These are phyloP conservation scores for Eurystomus glaucurus DNA, from an alignment of 2,797 vertebrate genomes.

Conservation along the genomic window DNA sequence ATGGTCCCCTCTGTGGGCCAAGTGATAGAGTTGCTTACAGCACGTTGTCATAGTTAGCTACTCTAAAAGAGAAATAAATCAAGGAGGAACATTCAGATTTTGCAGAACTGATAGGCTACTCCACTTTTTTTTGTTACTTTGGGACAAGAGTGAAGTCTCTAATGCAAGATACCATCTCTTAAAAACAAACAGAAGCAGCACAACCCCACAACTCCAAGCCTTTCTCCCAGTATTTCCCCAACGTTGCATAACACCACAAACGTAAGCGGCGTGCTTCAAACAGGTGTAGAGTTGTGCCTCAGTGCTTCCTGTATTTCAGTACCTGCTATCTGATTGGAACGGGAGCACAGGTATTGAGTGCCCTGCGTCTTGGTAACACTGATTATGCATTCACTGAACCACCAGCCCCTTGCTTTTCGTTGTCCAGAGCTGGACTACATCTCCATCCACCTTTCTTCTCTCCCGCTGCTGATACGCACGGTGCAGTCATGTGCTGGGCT, in stretches of 20 bases:
- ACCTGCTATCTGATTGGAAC: constrained; percentile 57
- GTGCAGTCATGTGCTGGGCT: neutral
- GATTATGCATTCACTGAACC: constrained; percentile 2
- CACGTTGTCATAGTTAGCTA: neutral
- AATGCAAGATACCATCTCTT: neutral
- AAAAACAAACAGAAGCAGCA: neutral
- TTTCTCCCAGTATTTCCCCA: neutral
- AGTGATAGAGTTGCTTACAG: neutral
- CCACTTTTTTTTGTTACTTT: neutral
- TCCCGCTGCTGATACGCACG: neutral
- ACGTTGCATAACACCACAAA: neutral
- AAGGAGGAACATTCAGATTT: neutral
- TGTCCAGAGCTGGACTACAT: neutral
- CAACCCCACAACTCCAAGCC: neutral
- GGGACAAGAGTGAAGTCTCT: neutral
- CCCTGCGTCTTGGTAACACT: neutral
- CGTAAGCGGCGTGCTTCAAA: neutral
- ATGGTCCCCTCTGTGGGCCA: neutral
- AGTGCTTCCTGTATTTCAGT: constrained; percentile 33
- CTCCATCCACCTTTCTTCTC: neutral
- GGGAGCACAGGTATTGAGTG: constrained; percentile 8
- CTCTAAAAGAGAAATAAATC: neutral
- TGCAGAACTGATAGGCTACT: neutral
- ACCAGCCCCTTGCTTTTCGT: neutral
- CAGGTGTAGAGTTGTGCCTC: constrained; percentile 54